These are phyloP conservation scores for Saccostrea glomerata DNA, from an alignment of 1,140 invertebrate genomes.

Conservation along the genomic window DNA sequence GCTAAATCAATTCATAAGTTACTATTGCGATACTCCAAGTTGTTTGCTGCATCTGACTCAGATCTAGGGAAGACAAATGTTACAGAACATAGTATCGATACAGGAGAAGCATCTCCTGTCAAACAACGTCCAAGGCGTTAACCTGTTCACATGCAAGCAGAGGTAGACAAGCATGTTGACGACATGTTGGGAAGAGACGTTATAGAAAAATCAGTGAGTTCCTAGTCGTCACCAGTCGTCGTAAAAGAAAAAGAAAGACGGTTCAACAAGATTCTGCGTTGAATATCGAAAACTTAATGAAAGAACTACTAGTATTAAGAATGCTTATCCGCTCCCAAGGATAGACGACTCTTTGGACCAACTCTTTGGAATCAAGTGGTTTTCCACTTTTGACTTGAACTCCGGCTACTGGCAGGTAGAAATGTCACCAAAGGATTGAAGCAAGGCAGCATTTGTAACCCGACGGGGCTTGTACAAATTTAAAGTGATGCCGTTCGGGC, in stretches of 20 bases:
- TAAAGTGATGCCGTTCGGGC: not conserved
- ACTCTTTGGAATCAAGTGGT: conserved; percentile 15
- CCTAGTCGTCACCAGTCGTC: conserved; percentile 56
- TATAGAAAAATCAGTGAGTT: conserved; percentile 55
- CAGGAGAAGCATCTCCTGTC: conserved; percentile 51
- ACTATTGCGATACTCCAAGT: conserved; percentile 10
- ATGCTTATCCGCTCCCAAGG: conserved; percentile 46
- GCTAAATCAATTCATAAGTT: conserved; percentile 25
- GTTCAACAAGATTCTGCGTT: conserved; percentile 41
- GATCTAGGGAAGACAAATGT: conserved; percentile 56
- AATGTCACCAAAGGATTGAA: not conserved
- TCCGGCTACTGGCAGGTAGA: not conserved
- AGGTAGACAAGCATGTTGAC: conserved; percentile 43
- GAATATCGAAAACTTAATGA: conserved; percentile 42
- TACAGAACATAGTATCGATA: conserved; percentile 53
- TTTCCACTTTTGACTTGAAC: conserved; percentile 23
- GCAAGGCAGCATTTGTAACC: not conserved
- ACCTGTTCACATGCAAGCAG: conserved; percentile 20
- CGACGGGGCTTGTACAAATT: not conserved
- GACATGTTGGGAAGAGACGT: conserved; percentile 54
- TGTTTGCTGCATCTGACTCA: conserved; percentile 35
- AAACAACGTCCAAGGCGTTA: conserved; percentile 45
- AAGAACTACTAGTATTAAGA: conserved; percentile 40
- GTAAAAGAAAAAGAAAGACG: conserved; percentile 47
- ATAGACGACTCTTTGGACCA: conserved; percentile 48